phyloP scores from a whole-genome alignment of 1,140 invertebrate species.

The Eupeodes corollae region DNA sequence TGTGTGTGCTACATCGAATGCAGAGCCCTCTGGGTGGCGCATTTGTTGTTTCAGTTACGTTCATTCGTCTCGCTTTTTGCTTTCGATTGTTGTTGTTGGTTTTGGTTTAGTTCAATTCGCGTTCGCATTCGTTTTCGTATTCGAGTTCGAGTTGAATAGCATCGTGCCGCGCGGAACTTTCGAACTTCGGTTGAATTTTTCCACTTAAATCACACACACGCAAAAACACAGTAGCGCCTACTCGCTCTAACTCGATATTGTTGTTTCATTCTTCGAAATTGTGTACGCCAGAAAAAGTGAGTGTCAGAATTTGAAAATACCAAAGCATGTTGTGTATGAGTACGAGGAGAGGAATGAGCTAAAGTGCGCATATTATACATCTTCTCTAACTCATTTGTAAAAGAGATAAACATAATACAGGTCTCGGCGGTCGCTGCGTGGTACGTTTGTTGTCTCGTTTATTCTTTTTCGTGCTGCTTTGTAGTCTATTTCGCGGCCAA shows the following conservation, averaged over 20 bases:
- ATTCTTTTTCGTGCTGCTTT: not conserved
- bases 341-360: too few species aligned
- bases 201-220: not conserved
- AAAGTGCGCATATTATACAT: too few species aligned
- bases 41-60: not conserved
- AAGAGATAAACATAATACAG: too few species aligned
- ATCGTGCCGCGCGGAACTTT: too few species aligned
- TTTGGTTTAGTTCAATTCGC: not conserved
- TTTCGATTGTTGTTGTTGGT: not conserved
- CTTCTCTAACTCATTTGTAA: too few species aligned
- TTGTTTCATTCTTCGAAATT: not conserved
- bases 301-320: not conserved
- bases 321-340: not conserved
- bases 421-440: too few species aligned
- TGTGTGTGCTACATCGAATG: not conserved
- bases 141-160: not conserved
- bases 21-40: not conserved
- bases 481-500: not conserved
- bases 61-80: not conserved
- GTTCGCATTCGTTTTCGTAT: too few species aligned
- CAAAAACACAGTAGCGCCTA: not conserved
- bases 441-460: not conserved
- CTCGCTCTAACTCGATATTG: too few species aligned
- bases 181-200: too few species aligned
- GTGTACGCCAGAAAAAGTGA: not conserved